phyloP scores from a whole-genome alignment of 1,140 invertebrate species.

The Nilaparvata lugens region DNA sequence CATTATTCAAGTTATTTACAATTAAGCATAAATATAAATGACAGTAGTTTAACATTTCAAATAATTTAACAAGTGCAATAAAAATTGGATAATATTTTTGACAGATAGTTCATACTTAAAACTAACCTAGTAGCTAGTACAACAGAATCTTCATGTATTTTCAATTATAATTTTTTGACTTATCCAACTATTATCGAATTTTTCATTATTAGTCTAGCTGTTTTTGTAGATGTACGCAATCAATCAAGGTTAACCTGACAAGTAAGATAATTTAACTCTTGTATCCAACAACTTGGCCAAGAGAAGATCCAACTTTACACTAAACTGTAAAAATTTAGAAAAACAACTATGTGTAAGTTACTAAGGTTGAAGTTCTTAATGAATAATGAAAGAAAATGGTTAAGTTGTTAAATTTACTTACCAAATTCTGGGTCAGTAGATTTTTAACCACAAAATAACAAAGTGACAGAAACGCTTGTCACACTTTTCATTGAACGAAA shows the following conservation, averaged over 20 bases:
- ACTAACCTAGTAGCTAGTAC: no score
- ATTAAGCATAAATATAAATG: no score
- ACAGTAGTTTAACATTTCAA: no score
- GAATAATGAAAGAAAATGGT: background rate
- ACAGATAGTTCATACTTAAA: no score
- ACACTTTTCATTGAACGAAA: background rate
- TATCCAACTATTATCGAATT: no score
- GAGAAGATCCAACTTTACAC: background rate
- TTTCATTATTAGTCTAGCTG: no score
- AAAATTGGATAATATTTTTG: no score
- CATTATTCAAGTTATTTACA: no score
- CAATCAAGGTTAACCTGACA: background rate
- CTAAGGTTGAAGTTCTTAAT: background rate
- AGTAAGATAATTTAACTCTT: background rate
- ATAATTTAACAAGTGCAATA: no score
- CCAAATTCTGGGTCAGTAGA: background rate
- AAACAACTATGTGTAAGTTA: background rate
- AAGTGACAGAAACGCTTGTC: constrained; percentile 2
- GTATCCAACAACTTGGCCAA: background rate
- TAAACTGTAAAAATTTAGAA: background rate
- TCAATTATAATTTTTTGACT: no score
- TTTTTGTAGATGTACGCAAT: no score
- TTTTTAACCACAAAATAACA: background rate
- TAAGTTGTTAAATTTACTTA: background rate
- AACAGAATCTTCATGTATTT: no score